Base-by-base conservation (phyloP, 2,888 invertebrate genomes). In the Hartigia nigra region DNA sequence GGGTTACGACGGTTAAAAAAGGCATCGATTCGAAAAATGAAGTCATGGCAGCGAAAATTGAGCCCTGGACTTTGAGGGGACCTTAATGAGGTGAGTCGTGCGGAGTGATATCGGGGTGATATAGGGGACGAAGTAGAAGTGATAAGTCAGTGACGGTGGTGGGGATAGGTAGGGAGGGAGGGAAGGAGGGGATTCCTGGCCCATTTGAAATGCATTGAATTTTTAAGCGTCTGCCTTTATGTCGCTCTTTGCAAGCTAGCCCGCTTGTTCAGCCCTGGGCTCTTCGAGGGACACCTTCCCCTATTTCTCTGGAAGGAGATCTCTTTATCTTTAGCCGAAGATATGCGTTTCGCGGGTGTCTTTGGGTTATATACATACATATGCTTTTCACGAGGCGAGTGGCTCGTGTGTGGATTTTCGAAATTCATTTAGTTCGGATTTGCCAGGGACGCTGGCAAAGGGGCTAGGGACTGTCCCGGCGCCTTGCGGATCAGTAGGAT, bases 181-280 rank as follows among this genome's bases (percentile, higher is more conserved):
- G 31, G 31, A 12, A 12, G 31, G 72, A 31, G 72, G 23, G 9
- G 86, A 88, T 88, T 87, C 82, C 80, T 84, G 85, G 84, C 86
- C 90, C 89, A 91, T 91, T 91, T 91, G 88, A 90, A 91, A 91
- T 91, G 91, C 91, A 91, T 91, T 91, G 91, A 91, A 91, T 91
- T 91, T 91, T 90, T 89, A 89, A 91, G 91, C 87, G 86, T 75
- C 80, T 84, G 82, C 85, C 87, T 89, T 88, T 88, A 87, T 88
- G 83, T 74, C 77, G 76, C 80, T 82, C 81, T 80, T 82, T 69
- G 70, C 70, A 81, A 81, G 83, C 84, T 79, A 82, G 82, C 72
- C 79, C 80, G 82, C 81, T 84, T 86, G 82, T 84, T 82, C 80
- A 79, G 77, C 77, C 77, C 76, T 77, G 77, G 82, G 79, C 77